These are phyloP conservation scores for Drosophila kanapiae DNA, from an alignment of 1,140 invertebrate species.

Conservation along the genomic window DNA sequence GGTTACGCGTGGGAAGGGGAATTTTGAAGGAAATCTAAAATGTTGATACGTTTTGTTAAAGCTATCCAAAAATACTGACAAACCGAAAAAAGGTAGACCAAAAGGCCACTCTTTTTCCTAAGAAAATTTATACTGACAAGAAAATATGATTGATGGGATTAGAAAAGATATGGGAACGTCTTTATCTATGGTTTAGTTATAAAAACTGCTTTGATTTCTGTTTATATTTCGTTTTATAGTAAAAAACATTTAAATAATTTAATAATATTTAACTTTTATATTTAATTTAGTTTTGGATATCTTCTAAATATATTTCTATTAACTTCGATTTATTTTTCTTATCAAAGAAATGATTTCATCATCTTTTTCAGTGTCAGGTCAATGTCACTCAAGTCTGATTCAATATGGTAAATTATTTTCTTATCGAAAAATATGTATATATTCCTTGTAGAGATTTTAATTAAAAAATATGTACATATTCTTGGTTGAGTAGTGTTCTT, in stretches of 20 bases:
- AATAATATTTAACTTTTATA: not conserved
- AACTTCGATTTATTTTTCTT: not conserved
- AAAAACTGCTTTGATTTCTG: not conserved
- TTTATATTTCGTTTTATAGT: not conserved
- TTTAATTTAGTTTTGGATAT: no score
- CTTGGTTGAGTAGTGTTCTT: conserved; percentile 25
- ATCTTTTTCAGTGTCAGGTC: conserved; percentile 12
- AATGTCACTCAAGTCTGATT: conserved; percentile 11
- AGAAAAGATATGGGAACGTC: not conserved
- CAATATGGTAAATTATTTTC: conserved; percentile 9
- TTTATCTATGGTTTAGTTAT: no score
- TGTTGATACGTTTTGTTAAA: not conserved
- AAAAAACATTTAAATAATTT: not conserved
- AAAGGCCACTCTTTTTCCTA: not conserved
- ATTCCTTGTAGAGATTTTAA: not conserved
- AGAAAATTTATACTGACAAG: not conserved
- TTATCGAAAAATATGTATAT: not conserved
- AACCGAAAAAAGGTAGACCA: not conserved
- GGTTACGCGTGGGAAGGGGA: no score
- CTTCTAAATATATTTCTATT: not conserved
- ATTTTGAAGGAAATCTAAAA: not conserved
- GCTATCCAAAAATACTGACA: not conserved
- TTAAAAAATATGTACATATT: not conserved
- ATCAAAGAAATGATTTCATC: not conserved
- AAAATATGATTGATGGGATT: not conserved